Percentiles rank a stretch among this genome's conserved stretches.
These are phyloP conservation scores for Betta splendens DNA, from an alignment of 2,797 vertebrate species.

Conservation along the genomic window DNA sequence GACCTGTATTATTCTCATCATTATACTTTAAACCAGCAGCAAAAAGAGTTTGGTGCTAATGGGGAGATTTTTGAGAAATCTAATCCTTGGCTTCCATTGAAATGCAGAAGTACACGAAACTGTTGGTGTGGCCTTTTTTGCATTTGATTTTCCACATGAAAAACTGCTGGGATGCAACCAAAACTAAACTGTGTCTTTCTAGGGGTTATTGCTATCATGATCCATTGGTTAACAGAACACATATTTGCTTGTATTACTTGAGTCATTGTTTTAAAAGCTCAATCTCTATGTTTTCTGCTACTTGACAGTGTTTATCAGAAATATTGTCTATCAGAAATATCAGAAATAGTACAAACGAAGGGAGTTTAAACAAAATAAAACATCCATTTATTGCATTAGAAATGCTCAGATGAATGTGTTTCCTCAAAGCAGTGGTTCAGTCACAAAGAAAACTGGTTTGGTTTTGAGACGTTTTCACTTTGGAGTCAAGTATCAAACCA, in stretches of 20 bases:
- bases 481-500: conserved; percentile 19
- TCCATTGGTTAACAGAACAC: conserved; percentile 22
- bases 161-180: not conserved
- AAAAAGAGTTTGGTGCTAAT: no score
- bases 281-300: conserved; percentile 14
- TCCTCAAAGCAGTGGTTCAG: conserved; percentile 19
- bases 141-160: no score
- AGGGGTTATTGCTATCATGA: conserved; percentile 46
- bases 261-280: conserved; percentile 41
- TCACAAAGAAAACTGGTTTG: not conserved
- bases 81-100: no score
- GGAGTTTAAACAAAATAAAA: no score
- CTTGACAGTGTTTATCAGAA: no score
- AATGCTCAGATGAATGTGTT: conserved; percentile 31
- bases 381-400: conserved; percentile 42
- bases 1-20: no score
- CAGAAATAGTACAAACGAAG: not conserved
- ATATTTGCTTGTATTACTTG: conserved; percentile 52
- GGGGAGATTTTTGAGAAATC: no score
- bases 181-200: no score
- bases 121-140: no score
- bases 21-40: no score
- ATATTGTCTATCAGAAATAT: conserved; percentile 19
- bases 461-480: no score
- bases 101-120: no score